Conservation (phyloP, 2,888 invertebrate genomes). For the Meta bourneti region DNA sequence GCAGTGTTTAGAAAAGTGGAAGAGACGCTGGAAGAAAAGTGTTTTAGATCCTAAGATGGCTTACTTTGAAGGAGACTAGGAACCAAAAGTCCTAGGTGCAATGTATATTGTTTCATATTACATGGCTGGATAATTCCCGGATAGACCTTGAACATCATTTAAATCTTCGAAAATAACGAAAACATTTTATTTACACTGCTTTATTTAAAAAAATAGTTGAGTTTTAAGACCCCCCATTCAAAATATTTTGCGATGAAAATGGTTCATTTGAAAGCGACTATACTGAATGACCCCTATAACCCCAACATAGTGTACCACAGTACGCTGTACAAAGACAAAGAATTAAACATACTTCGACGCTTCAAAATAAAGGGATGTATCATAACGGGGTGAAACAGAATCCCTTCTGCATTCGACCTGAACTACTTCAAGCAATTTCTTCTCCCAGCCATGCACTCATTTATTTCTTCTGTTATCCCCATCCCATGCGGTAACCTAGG, state of each 20-base stretch:
- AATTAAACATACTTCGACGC: neutral
- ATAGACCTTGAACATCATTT: too few relatives aligned
- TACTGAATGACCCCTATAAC: too few relatives aligned
- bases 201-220: neutral
- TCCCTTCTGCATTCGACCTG: neutral
- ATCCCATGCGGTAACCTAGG: conserved; percentile 36
- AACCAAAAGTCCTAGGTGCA: too few relatives aligned
- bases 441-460: neutral
- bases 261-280: too few relatives aligned
- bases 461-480: conserved; percentile 11
- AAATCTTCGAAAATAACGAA: too few relatives aligned
- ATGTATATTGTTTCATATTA: too few relatives aligned
- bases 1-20: too few relatives aligned
- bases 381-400: neutral
- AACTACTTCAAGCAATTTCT: neutral
- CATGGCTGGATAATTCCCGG: too few relatives aligned
- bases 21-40: too few relatives aligned
- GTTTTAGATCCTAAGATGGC: too few relatives aligned
- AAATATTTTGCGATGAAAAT: neutral
- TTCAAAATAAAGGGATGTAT: neutral
- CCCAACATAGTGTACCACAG: too few relatives aligned
- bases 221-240: neutral
- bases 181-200: neutral
- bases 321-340: neutral
- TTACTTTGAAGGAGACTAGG: too few relatives aligned